A percentile compares a stretch with the other conserved stretches of the same genome.
These are phyloP conservation scores for Pseudomugil gertrudae DNA, from an alignment of 2,797 vertebrate species.

Conservation along the genomic window DNA sequence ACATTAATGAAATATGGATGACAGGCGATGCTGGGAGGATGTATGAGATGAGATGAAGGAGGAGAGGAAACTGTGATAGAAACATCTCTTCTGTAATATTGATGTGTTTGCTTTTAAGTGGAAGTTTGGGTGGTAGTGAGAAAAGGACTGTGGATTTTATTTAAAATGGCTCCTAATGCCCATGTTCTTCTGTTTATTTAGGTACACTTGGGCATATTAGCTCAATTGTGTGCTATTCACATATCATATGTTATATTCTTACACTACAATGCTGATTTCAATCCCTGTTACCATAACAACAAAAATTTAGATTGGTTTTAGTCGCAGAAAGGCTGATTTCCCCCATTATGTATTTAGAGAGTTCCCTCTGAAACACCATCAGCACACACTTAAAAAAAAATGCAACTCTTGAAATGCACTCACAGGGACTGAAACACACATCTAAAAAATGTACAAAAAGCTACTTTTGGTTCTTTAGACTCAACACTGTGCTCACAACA, in stretches of 20 bases:
- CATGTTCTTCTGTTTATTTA: background rate
- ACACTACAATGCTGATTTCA: too few relatives aligned
- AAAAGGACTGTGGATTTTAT: background rate
- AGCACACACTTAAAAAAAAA: too few relatives aligned
- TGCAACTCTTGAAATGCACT: too few relatives aligned
- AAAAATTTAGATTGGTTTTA: background rate
- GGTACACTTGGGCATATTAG: too few relatives aligned
- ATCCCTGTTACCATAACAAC: background rate
- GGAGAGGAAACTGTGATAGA: conserved; percentile 22
- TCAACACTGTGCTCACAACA: too few relatives aligned
- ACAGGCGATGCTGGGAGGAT: conserved; percentile 16
- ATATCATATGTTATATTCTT: background rate
- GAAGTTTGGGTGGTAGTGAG: conserved; percentile 19
- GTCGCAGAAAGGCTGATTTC: background rate
- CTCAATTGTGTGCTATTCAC: background rate
- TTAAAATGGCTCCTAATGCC: background rate
- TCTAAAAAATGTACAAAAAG: too few relatives aligned
- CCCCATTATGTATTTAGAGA: background rate
- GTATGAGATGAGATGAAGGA: conserved; percentile 5
- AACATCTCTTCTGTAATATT: conserved; percentile 48
- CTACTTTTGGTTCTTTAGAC: too few relatives aligned
- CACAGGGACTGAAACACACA: too few relatives aligned
- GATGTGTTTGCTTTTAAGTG: conserved; percentile 41
- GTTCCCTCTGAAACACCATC: too few relatives aligned
- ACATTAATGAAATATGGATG: conserved; percentile 69